A percentile compares a stretch with the other conserved stretches of the same genome.
Conservation (phyloP, 2,113 vertebrate species). For the Stictonetta naevosa region DNA sequence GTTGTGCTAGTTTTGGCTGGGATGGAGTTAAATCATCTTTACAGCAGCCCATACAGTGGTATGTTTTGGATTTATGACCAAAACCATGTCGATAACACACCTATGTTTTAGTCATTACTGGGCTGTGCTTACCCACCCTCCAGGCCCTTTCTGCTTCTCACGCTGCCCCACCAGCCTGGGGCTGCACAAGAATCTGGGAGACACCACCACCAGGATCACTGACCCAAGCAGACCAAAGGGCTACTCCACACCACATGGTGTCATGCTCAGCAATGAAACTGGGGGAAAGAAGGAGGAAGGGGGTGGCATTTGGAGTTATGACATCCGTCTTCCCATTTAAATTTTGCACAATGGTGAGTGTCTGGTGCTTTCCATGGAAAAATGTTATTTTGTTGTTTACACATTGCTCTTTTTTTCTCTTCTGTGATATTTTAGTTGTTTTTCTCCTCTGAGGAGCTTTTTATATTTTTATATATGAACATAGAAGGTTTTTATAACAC, state of each 20-base stretch:
- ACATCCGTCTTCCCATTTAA: neutral
- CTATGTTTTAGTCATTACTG: neutral
- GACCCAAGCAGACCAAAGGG: neutral
- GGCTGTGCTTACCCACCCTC: neutral
- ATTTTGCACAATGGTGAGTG: neutral
- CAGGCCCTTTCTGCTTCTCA: neutral
- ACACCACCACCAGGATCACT: neutral
- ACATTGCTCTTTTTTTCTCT: neutral
- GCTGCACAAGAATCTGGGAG: neutral
- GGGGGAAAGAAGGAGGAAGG: neutral
- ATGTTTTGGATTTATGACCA: neutral
- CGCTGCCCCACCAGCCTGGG: neutral
- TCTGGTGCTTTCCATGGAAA: neutral
- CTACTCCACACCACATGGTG: neutral
- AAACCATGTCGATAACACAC: neutral
- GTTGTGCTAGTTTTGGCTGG: neutral
- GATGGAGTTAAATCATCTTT: neutral
- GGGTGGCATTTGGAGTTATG: neutral
- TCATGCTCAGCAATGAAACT: neutral
- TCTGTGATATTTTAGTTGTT: neutral
- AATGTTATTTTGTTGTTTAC: neutral
- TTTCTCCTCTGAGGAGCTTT: neutral
- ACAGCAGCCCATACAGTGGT: neutral
- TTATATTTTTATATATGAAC: neutral
- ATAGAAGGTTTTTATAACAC: neutral